Percentiles rank a stretch among this genome's conserved stretches.
Evolutionary conservation across 2,888 invertebrate genomes (phyloP).

Genomic region (Chorisops tibialis): DNA sequence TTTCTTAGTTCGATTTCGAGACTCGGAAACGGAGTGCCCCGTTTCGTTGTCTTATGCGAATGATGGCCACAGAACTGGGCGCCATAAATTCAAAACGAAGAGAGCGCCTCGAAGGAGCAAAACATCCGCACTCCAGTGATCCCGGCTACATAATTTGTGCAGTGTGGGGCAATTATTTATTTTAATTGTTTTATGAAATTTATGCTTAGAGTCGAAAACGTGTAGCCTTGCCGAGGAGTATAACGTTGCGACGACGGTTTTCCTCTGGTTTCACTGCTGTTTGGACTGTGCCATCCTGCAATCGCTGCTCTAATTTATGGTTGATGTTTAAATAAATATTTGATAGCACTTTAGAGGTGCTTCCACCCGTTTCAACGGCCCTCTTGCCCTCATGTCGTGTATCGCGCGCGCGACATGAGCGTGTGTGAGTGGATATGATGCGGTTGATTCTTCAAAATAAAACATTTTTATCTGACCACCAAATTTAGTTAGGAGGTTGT

Average conservation of each 20-base stretch:
- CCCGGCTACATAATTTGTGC: slow-evolving; percentile 37
- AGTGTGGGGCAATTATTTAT: slow-evolving; percentile 39
- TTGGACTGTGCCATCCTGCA: slow-evolving; percentile 26
- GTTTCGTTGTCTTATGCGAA: slow-evolving; percentile 2
- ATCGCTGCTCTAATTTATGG: slow-evolving; percentile 37
- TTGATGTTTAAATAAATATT: slow-evolving; percentile 39
- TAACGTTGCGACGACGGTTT: slow-evolving; percentile 34
- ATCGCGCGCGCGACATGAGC: neutral
- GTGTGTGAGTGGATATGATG: neutral
- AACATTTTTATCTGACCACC: neutral
- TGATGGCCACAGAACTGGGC: slow-evolving; percentile 6
- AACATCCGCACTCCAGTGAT: slow-evolving; percentile 7
- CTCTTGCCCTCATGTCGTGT: neutral
- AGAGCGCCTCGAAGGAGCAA: slow-evolving; percentile 13
- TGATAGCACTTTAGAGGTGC: slow-evolving; percentile 35
- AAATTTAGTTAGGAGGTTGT: slow-evolving; percentile 6
- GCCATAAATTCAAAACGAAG: slow-evolving; percentile 16
- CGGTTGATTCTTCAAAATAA: neutral
- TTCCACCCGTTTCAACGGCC: slow-evolving; percentile 1
- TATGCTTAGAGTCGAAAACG: slow-evolving; percentile 33
- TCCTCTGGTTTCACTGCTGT: slow-evolving; percentile 3
- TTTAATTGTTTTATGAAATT: slow-evolving; percentile 40
- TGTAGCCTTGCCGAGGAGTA: slow-evolving; percentile 14
- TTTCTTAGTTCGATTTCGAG: slow-evolving; percentile 7
- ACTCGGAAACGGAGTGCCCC: neutral